Evolutionary conservation across 2,113 vertebrate genomes (phyloP).

Genomic region (Charina bottae): DNA sequence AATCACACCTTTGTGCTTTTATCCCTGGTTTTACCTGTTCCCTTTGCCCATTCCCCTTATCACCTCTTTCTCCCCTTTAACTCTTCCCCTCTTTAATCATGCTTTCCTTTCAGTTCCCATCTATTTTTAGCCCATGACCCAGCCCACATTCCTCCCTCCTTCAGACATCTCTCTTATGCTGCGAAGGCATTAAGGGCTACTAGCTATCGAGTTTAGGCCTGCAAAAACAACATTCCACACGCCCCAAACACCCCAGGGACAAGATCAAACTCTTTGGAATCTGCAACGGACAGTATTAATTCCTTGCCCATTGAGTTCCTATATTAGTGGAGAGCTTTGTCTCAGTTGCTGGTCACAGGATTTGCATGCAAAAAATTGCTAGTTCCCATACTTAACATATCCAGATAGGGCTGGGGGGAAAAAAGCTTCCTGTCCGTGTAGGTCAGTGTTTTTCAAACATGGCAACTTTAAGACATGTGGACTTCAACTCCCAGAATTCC

Average conservation of each 20-base stretch:
- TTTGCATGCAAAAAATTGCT: background rate
- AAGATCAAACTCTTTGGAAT: background rate
- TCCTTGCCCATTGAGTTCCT: background rate
- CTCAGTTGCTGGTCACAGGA: background rate
- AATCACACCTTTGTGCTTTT: background rate
- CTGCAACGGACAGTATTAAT: background rate
- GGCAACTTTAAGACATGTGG: background rate
- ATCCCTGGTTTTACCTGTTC: background rate
- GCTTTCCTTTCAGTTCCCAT: background rate
- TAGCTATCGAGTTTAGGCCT: background rate
- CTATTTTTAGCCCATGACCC: slow-evolving; percentile 15
- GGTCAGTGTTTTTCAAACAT: background rate
- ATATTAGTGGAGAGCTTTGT: background rate
- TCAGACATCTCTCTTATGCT: background rate
- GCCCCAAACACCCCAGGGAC: background rate
- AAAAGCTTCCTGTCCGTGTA: background rate
- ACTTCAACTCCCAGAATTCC: background rate
- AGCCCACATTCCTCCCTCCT: background rate
- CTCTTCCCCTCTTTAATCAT: background rate
- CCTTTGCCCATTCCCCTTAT: background rate
- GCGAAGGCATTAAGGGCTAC: background rate
- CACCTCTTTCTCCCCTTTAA: background rate
- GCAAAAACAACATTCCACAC: background rate
- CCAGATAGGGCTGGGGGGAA: background rate
- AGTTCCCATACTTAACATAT: background rate